phyloP scores from a whole-genome alignment of 2,888 invertebrate genomes.

The Euplexia lucipara region DNA sequence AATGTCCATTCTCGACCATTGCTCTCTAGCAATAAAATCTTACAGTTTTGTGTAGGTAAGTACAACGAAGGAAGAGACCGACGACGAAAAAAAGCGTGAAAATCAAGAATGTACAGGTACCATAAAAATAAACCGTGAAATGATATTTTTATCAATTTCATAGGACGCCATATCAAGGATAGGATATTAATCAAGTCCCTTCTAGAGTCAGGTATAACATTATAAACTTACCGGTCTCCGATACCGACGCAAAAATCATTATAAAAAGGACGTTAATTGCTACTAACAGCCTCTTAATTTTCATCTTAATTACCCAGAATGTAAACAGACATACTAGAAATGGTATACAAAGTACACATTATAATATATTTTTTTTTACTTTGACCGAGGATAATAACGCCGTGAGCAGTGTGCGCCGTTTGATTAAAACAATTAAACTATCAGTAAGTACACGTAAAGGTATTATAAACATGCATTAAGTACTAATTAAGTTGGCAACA shows the following conservation, averaged over 20 bases:
- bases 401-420: slow-evolving; percentile 55
- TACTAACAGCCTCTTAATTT: slow-evolving; percentile 49
- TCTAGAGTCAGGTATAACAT: slow-evolving; percentile 9
- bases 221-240: slow-evolving; percentile 18
- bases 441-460: slow-evolving; percentile 77
- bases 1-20: no score
- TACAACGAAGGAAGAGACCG: no score
- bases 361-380: slow-evolving; percentile 68
- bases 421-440: slow-evolving; percentile 82
- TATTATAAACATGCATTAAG: slow-evolving; percentile 81
- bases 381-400: slow-evolving; percentile 39
- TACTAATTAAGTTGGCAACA: slow-evolving; percentile 85
- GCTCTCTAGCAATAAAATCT: no score
- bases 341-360: slow-evolving; percentile 60
- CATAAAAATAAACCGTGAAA: slow-evolving; percentile 22
- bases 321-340: slow-evolving; percentile 49
- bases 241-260: slow-evolving; percentile 31
- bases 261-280: slow-evolving; percentile 43
- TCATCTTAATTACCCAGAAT: slow-evolving; percentile 43
- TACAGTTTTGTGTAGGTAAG: no score
- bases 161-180: slow-evolving; percentile 12
- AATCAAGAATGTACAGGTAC: no score
- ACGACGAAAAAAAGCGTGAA: no score
- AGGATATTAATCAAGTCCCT: slow-evolving; percentile 12
- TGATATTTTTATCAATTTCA: slow-evolving; percentile 44